phyloP scores from a whole-genome alignment of 2,797 vertebrate genomes.

The Scarus forsteni region DNA sequence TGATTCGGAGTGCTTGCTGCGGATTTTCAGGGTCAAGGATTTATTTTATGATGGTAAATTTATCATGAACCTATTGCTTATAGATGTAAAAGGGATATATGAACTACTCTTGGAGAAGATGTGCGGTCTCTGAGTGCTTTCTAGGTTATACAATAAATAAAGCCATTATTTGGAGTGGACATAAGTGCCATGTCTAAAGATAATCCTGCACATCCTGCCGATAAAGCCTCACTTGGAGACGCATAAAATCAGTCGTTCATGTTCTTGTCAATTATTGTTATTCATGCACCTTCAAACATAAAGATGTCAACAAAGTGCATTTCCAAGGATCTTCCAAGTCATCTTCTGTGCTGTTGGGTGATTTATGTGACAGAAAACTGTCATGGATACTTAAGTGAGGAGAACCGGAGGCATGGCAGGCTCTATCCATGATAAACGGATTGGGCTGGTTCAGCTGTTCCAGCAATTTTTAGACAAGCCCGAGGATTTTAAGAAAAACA shows the following conservation, averaged over 20 bases:
- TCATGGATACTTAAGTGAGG: conserved; percentile 17
- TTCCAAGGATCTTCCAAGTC: neutral
- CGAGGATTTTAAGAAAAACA: neutral
- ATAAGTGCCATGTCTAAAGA: no score
- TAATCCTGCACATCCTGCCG: no score
- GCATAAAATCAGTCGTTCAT: neutral
- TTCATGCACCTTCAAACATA: conserved; percentile 8
- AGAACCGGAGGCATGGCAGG: neutral
- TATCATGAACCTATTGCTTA: no score
- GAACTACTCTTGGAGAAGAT: no score
- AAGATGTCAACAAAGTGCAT: conserved; percentile 13
- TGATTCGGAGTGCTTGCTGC: no score
- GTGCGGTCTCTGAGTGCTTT: no score
- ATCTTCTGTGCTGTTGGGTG: conserved; percentile 8
- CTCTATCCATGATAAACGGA: conserved; percentile 4
- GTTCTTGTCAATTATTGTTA: neutral
- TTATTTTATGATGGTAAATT: no score
- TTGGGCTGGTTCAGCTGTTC: conserved; percentile 33
- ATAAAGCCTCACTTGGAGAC: no score
- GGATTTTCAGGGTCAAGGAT: no score
- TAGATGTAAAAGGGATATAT: no score
- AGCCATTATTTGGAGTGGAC: no score
- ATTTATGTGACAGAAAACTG: conserved; percentile 14
- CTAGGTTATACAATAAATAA: no score
- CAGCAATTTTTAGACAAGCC: conserved; percentile 6